Percentiles rank a stretch among this genome's conserved stretches.
phyloP scores from a whole-genome alignment of 2,113 vertebrate species.

The Patagioenas fasciata region DNA sequence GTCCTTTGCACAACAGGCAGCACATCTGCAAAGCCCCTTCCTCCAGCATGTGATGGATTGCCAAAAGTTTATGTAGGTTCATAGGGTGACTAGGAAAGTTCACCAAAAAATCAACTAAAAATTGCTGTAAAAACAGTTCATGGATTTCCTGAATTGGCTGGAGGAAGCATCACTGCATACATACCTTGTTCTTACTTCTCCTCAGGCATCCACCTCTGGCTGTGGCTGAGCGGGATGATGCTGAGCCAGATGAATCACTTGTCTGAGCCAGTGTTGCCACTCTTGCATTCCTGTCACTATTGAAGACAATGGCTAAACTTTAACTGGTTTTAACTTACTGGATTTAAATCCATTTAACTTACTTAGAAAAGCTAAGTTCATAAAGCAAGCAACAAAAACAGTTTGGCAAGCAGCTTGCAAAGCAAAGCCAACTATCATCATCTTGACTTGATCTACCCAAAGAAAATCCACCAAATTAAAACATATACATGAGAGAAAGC shows the following conservation, averaged over 20 bases:
- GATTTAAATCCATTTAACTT: neutral
- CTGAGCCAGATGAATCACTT: neutral
- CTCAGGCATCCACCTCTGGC: neutral
- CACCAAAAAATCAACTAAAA: neutral
- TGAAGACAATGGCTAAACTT: neutral
- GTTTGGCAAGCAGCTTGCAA: neutral
- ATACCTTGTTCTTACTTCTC: neutral
- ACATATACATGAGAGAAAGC: neutral
- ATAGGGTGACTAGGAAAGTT: neutral
- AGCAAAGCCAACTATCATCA: neutral
- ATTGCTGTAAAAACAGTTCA: neutral
- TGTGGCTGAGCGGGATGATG: neutral
- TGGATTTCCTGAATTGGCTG: neutral
- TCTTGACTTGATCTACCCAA: neutral
- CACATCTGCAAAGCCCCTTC: neutral
- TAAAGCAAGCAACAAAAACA: neutral
- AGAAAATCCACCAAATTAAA: neutral
- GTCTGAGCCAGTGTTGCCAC: neutral
- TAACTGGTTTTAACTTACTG: neutral
- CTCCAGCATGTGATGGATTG: neutral
- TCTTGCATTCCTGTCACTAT: neutral
- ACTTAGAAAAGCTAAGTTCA: neutral
- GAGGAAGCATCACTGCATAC: neutral
- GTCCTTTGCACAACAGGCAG: neutral
- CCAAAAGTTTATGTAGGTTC: neutral